Evolutionary conservation across 1,140 invertebrate genomes (phyloP).

Genomic region (Eriosoma lanigerum): DNA sequence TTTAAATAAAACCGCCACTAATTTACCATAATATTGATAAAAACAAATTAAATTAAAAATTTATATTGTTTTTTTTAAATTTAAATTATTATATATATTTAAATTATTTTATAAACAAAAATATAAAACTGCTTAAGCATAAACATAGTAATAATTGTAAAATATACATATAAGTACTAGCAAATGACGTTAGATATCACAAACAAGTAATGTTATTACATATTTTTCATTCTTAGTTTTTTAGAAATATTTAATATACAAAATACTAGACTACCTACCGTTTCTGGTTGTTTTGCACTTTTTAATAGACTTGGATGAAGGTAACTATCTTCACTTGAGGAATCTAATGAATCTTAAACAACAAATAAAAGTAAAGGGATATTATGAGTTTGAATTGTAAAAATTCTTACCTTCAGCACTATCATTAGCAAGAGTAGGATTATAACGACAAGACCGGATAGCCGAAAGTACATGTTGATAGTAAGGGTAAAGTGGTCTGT

Average conservation of each 20-base stretch:
- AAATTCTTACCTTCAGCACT: conserved; percentile 55
- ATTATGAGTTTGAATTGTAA: conserved; percentile 52
- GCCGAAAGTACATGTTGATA: conserved; percentile 81
- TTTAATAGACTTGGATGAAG: conserved; percentile 75
- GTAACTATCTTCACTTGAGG: conserved; percentile 65
- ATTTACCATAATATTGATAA: neutral
- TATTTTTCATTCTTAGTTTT: neutral
- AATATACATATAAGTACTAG: neutral
- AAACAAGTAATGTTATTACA: conserved; percentile 32
- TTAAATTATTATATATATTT: too few species aligned
- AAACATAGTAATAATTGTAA: neutral
- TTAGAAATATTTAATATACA: neutral
- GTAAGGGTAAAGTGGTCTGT: conserved; percentile 82
- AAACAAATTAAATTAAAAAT: neutral
- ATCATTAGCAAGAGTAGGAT: conserved; percentile 52
- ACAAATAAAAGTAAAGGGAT: neutral
- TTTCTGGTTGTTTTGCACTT: conserved; percentile 61
- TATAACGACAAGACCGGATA: conserved; percentile 80
- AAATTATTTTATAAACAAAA: too few species aligned
- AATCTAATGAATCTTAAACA: conserved; percentile 57
- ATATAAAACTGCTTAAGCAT: neutral
- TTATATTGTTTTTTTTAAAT: neutral
- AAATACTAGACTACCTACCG: conserved; percentile 61
- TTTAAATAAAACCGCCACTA: neutral
- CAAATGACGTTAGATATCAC: conserved; percentile 28